Base-by-base conservation (phyloP, 2,888 invertebrate genomes). In the Latheticus oryzae region DNA sequence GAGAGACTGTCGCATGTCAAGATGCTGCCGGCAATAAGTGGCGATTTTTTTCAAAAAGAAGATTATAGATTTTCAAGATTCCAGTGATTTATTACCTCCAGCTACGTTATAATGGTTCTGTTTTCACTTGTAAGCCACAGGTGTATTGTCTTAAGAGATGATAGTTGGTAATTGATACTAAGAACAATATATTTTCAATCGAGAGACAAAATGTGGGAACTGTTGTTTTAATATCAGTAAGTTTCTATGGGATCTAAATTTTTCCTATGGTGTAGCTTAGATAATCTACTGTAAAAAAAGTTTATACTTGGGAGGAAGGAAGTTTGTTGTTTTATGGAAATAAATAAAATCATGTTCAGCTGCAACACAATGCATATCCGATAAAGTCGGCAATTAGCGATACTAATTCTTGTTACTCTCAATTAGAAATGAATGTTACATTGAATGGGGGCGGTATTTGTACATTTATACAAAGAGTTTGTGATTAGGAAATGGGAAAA, bases 1-100 rank as follows among this genome's bases (percentile, higher is more conserved):
- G 24, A 42, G 53, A 43, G 53, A 53, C 45, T 53, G 53, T 53
- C 53, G 53, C 53, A 43, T 53, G 53, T 42, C 43, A 42, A 38
- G 53, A 26, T 12, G 43, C 53, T 33, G 53, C 43, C 43, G 42
- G 53, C 43, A 35, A 35, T 53, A 52, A 42, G 32, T 42, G 52
- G 37, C 21, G 12, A 42, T 45, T 45, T 52, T 52, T 42, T 21
- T 12, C 33, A 19, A 4, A 3, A 11, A 13, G 28, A 26, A 50
- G 50, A 50, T 50, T 52, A 33, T 40, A 52, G 40, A 52, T 52
- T 52, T 52, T 52, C 52, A 32, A 52, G 52, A 42, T 52, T 42
- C 52, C 17, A 15, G 42, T 52, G 52, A 52, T 52, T 52, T 52
- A 52, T 42, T 21, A 42, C 42, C 42, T 23, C 13, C 8, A 28